These are phyloP conservation scores for Ardeotis arabs DNA, from an alignment of 2,113 vertebrate genomes.

Conservation along the genomic window DNA sequence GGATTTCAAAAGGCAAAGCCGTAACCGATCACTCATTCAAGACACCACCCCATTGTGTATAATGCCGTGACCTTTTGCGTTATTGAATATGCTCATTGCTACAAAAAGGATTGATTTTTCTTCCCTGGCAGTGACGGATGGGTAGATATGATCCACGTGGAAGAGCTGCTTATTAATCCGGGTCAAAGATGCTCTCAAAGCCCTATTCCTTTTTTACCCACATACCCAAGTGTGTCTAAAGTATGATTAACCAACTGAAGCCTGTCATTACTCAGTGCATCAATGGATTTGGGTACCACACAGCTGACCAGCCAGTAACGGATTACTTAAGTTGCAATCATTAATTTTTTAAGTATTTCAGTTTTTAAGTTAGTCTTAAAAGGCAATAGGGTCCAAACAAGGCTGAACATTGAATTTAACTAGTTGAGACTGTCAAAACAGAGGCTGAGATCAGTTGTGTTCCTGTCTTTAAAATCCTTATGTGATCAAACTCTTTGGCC, in stretches of 20 bases:
- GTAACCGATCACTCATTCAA: not conserved
- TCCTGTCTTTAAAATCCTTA: not conserved
- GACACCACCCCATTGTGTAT: rapidly evolving
- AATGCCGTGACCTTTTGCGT: not conserved
- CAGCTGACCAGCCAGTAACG: not conserved
- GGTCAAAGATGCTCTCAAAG: not conserved
- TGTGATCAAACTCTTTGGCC: not conserved
- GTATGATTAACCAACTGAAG: not conserved
- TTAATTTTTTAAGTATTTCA: not conserved
- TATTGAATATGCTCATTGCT: not conserved
- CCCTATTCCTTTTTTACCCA: not conserved
- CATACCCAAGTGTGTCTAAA: not conserved
- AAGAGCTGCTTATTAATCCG: not conserved
- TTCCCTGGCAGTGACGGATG: not conserved
- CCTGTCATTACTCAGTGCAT: not conserved
- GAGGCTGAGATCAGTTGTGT: not conserved
- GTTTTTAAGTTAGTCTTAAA: not conserved
- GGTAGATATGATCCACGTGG: not conserved
- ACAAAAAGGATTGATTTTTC: conserved; percentile 11
- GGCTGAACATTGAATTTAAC: not conserved
- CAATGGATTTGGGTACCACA: not conserved
- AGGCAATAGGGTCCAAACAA: not conserved
- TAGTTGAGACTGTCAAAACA: not conserved
- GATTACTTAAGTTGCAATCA: not conserved
- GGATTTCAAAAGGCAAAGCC: not conserved